A percentile compares a stretch with the other conserved stretches of the same genome.
These are phyloP conservation scores for Melanchra persicariae DNA, from an alignment of 2,888 invertebrate species.

Conservation along the genomic window DNA sequence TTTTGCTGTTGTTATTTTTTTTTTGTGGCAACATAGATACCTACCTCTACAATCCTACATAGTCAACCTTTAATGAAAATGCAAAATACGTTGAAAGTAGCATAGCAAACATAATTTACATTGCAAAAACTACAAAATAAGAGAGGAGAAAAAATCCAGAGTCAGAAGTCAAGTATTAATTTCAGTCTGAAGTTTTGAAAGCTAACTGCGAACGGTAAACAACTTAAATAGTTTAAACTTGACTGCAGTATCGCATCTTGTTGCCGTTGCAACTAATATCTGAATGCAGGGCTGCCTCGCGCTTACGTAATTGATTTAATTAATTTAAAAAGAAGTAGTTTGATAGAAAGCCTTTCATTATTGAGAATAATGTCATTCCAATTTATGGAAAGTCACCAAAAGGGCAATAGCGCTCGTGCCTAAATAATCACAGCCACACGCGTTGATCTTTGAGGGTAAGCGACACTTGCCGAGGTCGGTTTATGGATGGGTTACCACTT, in stretches of 20 bases:
- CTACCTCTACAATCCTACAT: no score
- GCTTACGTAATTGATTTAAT: background rate
- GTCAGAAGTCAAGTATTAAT: constrained; percentile 23
- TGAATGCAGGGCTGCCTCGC: constrained; percentile 33
- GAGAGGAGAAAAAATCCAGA: background rate
- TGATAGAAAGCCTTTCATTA: background rate
- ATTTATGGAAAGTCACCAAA: no score
- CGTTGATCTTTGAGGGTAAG: no score
- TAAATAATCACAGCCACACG: no score
- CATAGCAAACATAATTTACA: background rate
- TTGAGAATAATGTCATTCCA: no score
- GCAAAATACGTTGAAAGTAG: no score
- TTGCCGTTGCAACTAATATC: constrained; percentile 53
- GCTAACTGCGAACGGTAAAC: constrained; percentile 28
- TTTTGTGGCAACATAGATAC: no score
- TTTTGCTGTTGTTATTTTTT: no score
- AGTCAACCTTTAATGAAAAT: no score
- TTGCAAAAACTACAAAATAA: constrained; percentile 3
- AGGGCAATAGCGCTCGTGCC: no score
- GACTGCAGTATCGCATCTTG: constrained; percentile 46
- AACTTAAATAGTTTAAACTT: constrained; percentile 51
- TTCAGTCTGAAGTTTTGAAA: constrained; percentile 25
- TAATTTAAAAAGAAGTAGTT: background rate
- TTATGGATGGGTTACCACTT: no score
- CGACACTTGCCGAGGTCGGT: no score